Evolutionary conservation across 2,888 invertebrate species (phyloP).

Genomic region (Nowickia ferox): DNA sequence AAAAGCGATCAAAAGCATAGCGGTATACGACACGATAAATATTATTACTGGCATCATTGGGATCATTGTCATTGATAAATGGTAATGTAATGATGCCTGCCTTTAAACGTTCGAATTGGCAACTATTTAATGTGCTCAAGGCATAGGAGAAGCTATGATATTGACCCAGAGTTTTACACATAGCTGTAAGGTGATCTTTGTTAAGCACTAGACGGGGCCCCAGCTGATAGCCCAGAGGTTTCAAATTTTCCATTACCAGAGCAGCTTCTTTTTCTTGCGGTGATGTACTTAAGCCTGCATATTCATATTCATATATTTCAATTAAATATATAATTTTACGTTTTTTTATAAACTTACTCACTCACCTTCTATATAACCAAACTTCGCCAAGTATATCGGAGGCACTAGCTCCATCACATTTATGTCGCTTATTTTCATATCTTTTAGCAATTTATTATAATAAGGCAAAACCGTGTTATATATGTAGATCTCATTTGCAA

Average conservation of each 20-base stretch:
- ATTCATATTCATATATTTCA: background rate
- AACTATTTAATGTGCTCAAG: conserved; percentile 76
- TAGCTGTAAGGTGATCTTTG: conserved; percentile 77
- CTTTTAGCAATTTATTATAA: conserved; percentile 76
- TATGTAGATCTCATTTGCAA: conserved; percentile 80
- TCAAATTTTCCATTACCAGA: conserved; percentile 80
- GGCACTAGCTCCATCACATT: conserved; percentile 76
- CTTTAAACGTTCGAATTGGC: conserved; percentile 75
- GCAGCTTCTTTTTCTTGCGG: conserved; percentile 76
- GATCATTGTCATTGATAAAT: conserved; percentile 74
- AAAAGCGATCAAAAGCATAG: conserved; percentile 80
- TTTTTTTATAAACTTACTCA: background rate
- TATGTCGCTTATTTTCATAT: conserved; percentile 56
- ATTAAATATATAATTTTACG: background rate
- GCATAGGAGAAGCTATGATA: conserved; percentile 81
- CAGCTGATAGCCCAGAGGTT: conserved; percentile 77
- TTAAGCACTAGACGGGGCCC: conserved; percentile 79
- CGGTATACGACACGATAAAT: conserved; percentile 78
- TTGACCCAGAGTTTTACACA: conserved; percentile 77
- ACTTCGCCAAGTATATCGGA: conserved; percentile 77
- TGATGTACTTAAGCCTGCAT: conserved; percentile 74
- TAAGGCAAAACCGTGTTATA: conserved; percentile 79
- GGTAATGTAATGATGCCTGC: conserved; percentile 76
- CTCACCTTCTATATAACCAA: conserved; percentile 78
- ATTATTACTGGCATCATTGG: conserved; percentile 72